Evolutionary conservation across 2,113 vertebrate species (phyloP), one percentile per base, ranked within the genome.

Genomic region (Cinclus cinclus): DNA sequence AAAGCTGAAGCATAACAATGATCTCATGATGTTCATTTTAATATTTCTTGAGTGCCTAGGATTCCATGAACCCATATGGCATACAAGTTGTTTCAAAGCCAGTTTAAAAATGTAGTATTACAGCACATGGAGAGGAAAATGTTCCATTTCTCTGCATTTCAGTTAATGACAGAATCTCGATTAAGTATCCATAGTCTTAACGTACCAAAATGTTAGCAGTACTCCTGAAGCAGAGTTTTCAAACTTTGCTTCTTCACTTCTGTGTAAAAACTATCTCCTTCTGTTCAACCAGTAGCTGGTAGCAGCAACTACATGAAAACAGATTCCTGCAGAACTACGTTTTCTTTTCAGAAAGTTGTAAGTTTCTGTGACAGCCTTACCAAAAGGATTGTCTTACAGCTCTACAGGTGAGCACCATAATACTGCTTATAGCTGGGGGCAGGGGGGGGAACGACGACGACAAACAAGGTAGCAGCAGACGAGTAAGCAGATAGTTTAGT

Each of bases 341-440:
- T 70, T 35, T 62, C n/a, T 83, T 55, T 87, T 30, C 14, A 33
- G 8, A 44, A 70, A 65, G 28, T 35, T 58, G 22, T 1, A 50
- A 30, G 10, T 41, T 83, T 63, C 21, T 55, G 20, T 19, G 14
- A 50, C 10, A 70, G 42, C 11, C 47, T 88, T 46, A 76, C 14
- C n/a, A 86, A 80, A 62, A 88, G 15, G 13, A 10, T 55, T n/a
- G 23, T 49, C 39, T 52, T 75, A 49, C 22, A 53, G 59, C 22
- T 62, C 13, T 33, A 84, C 6, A 47, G 23, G 25, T 18, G 13
- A 50, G 41, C 47, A 35, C 8, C 8, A 37, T 17, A 31, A n/a
- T 5, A 47, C 0, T 15, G 11, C 14, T 89, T 55, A 49, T 1
- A 65, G 12, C 6, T 63, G n/a, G n/a, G n/a, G n/a, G n/a, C n/a